phyloP scores from a whole-genome alignment of 2,113 vertebrate genomes.

The Python bivittatus region DNA sequence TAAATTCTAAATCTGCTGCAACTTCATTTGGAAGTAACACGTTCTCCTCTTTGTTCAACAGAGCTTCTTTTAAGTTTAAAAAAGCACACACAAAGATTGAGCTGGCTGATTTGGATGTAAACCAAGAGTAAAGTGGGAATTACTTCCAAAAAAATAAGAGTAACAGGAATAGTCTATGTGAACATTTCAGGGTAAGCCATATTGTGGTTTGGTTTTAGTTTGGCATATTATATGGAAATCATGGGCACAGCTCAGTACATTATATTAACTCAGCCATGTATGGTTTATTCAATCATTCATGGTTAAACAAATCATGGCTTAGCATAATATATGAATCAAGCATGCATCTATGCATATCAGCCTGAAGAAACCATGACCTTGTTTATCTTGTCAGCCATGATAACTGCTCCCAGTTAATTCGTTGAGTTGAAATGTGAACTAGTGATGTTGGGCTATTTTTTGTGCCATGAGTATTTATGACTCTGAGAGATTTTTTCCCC shows the following conservation, averaged over 20 bases:
- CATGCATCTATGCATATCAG: background rate
- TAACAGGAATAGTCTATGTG: background rate
- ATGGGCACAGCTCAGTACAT: background rate
- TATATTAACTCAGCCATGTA: background rate
- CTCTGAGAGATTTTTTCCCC: background rate
- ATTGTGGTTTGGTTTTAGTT: background rate
- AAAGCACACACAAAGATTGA: background rate
- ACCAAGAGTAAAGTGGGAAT: background rate
- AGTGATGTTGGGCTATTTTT: background rate
- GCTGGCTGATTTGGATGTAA: background rate
- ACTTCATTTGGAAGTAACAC: background rate
- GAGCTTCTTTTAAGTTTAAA: background rate
- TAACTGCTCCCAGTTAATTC: background rate
- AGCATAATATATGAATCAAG: background rate
- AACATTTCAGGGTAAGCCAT: background rate
- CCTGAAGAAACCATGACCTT: background rate
- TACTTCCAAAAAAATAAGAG: background rate
- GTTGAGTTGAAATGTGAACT: background rate
- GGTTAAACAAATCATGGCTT: background rate
- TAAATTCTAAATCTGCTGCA: background rate
- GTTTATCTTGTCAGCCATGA: background rate
- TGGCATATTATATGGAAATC: background rate
- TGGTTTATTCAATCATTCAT: background rate
- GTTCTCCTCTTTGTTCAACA: background rate
- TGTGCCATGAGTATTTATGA: background rate